Conservation (phyloP, 1,140 invertebrate genomes). For the Platorchestia sp. region DNA sequence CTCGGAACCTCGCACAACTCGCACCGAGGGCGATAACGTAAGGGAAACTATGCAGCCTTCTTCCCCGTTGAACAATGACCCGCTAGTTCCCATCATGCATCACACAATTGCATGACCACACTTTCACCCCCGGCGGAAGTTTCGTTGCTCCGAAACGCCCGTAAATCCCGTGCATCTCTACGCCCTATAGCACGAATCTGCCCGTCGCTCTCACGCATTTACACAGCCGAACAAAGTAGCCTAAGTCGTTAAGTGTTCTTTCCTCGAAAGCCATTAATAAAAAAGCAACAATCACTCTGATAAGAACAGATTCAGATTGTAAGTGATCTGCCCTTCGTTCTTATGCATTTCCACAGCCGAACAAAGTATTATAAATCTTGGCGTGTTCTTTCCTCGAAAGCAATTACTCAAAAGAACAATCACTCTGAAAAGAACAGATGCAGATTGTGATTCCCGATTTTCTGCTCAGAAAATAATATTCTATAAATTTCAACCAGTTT, state of each 20-base stretch:
- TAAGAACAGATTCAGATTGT: neutral
- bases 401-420: neutral
- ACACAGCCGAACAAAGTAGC: neutral
- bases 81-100: neutral
- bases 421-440: neutral
- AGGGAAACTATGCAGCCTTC: neutral
- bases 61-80: neutral
- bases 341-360: neutral
- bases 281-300: too few species aligned
- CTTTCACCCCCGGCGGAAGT: constrained; percentile 27
- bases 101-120: neutral
- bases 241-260: neutral
- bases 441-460: neutral
- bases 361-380: neutral
- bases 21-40: neutral
- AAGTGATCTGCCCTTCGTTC: neutral
- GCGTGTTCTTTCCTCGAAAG: neutral
- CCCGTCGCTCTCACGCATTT: neutral
- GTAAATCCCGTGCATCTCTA: neutral
- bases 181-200: neutral
- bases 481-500: neutral
- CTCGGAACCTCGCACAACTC: neutral
- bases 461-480: neutral
- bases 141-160: neutral
- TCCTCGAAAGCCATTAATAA: neutral